phyloP scores from a whole-genome alignment of 2,797 vertebrate genomes.

The Helarctos malayanus region DNA sequence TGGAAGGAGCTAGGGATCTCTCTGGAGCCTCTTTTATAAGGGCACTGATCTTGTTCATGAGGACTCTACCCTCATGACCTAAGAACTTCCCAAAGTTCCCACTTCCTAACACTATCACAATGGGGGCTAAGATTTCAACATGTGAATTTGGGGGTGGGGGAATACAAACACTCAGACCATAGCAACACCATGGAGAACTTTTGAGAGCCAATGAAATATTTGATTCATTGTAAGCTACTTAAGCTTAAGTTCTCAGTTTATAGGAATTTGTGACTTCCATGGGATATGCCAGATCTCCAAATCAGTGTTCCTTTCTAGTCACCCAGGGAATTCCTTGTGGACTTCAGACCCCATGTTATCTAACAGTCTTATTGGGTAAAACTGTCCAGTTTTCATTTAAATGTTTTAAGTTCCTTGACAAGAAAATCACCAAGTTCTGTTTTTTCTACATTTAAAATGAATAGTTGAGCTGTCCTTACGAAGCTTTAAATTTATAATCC shows the following conservation, averaged over 20 bases:
- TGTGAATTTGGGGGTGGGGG: background rate
- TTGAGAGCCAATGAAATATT: background rate
- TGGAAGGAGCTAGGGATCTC: background rate
- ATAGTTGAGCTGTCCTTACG: conserved; percentile 9
- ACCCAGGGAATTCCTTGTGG: background rate
- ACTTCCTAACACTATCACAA: background rate
- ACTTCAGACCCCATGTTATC: background rate
- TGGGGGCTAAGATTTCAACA: background rate
- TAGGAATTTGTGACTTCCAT: background rate
- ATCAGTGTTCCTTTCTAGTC: background rate
- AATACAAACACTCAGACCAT: background rate
- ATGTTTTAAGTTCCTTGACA: conserved; percentile 36
- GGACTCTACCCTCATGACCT: background rate
- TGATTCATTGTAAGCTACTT: background rate
- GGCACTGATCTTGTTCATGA: background rate
- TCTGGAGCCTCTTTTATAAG: background rate
- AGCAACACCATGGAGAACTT: background rate
- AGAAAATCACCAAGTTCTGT: conserved; percentile 27
- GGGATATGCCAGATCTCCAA: background rate
- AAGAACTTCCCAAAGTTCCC: background rate
- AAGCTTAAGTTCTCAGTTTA: background rate
- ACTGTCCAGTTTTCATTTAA: conserved; percentile 36
- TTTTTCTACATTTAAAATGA: conserved; percentile 62
- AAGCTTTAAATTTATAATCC: conserved; percentile 1
- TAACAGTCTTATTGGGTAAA: background rate